phyloP scores from a whole-genome alignment of 2,888 invertebrate species.

The Alviniconcha strummeri region DNA sequence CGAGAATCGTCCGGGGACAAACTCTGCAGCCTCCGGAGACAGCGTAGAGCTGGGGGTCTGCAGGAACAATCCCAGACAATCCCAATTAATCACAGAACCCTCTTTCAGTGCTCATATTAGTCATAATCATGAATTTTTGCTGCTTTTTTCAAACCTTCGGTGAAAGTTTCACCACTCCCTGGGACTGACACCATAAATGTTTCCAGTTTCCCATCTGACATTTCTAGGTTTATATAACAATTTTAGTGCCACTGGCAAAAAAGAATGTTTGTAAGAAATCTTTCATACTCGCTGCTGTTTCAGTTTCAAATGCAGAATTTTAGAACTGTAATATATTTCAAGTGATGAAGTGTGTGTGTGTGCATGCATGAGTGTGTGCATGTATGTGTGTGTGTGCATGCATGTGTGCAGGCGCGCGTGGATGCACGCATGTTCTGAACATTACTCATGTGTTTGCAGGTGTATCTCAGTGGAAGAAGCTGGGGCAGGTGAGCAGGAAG shows the following conservation, averaged over 20 bases:
- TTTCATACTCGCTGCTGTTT: too few species aligned
- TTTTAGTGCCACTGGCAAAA: neutral
- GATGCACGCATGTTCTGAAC: neutral
- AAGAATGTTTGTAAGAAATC: neutral
- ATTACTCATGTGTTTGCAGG: neutral
- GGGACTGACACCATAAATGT: too few species aligned
- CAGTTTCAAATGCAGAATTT: too few species aligned
- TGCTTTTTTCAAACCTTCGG: neutral
- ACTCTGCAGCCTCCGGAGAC: conserved; percentile 39
- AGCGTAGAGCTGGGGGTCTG: conserved; percentile 1
- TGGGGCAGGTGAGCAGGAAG: too few species aligned
- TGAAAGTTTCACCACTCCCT: too few species aligned
- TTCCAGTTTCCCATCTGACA: too few species aligned
- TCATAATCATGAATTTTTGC: neutral
- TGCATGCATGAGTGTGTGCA: neutral
- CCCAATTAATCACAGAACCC: neutral
- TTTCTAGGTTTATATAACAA: too few species aligned
- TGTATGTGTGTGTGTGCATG: neutral
- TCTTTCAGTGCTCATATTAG: neutral
- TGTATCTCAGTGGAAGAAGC: neutral
- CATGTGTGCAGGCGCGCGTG: neutral
- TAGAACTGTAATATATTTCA: too few species aligned
- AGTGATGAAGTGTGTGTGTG: neutral
- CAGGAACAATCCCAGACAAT: conserved; percentile 6
- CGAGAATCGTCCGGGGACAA: conserved; percentile 30